Percentiles rank a stretch among this genome's conserved stretches.
These are phyloP conservation scores for Willowsia nigromaculata DNA, from an alignment of 2,888 invertebrate species.

Conservation along the genomic window DNA sequence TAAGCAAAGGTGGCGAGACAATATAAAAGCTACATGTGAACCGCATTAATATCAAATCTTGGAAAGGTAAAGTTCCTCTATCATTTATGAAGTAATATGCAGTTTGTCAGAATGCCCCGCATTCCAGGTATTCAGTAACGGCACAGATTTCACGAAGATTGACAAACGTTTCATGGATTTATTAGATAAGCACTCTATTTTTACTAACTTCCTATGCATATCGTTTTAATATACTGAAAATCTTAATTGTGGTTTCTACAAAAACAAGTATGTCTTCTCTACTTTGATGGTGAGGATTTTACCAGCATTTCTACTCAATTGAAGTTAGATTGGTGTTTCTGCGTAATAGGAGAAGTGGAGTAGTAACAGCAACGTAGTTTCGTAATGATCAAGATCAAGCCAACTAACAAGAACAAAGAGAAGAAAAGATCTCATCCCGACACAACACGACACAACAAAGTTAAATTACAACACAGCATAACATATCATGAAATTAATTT, in stretches of 20 bases:
- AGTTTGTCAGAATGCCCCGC: neutral
- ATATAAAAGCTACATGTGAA: neutral
- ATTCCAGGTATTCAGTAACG: too few species aligned
- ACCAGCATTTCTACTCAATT: neutral
- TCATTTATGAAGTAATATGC: neutral
- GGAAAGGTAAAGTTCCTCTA: neutral
- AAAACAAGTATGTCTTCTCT: neutral
- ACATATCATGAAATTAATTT: constrained; percentile 36
- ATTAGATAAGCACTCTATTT: too few species aligned
- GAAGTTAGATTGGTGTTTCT: neutral
- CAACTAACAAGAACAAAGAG: constrained; percentile 56
- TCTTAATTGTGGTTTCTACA: neutral
- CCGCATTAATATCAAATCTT: constrained; percentile 12
- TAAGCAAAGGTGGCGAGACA: constrained; percentile 38
- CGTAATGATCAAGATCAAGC: constrained; percentile 52
- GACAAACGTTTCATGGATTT: too few species aligned
- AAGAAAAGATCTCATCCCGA: neutral
- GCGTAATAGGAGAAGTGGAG: too few species aligned
- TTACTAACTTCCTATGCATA: too few species aligned
- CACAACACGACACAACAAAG: neutral
- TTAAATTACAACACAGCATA: neutral
- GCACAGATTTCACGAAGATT: too few species aligned
- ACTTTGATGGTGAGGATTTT: neutral
- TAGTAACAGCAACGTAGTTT: constrained; percentile 17
- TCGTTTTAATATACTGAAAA: too few species aligned